Evolutionary conservation across 2,797 vertebrate species (phyloP).

Genomic region (Cyclura pinguis): DNA sequence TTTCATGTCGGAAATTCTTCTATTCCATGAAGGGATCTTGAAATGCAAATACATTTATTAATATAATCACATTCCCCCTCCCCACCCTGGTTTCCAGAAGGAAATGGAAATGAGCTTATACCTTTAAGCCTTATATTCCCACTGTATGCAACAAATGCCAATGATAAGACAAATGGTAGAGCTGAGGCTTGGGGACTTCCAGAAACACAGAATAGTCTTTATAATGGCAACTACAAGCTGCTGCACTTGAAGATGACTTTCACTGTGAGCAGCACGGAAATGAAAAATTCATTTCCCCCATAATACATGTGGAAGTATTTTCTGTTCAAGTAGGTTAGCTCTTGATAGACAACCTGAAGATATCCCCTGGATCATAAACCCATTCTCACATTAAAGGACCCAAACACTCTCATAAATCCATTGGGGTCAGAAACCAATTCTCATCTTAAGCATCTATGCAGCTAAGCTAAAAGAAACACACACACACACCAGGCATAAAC

Average conservation of each 20-base stretch:
- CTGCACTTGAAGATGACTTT: not conserved
- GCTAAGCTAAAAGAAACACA: not conserved
- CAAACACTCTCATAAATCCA: not conserved
- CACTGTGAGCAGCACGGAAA: not conserved
- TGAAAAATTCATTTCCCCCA: not conserved
- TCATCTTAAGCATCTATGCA: not conserved
- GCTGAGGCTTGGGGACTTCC: conserved; percentile 24
- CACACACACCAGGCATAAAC: not conserved
- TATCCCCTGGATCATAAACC: not conserved
- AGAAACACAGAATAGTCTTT: conserved; percentile 30
- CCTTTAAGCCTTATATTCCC: conserved; percentile 45
- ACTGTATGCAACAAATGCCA: not conserved
- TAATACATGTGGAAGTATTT: not conserved
- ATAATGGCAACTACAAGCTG: conserved; percentile 8
- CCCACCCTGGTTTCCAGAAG: conserved; percentile 33
- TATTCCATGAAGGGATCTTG: conserved; percentile 60
- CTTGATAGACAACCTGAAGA: not conserved
- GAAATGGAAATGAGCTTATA: conserved; percentile 44
- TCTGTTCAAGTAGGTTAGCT: not conserved
- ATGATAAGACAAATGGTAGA: conserved; percentile 11
- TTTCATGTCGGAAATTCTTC: conserved; percentile 70
- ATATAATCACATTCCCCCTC: conserved; percentile 46
- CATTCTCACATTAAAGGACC: not conserved
- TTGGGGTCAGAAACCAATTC: too few relatives aligned
- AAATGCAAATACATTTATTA: conserved; percentile 70